Conservation (phyloP, 1,140 invertebrate genomes). For the Aporrectodea caliginosa region DNA sequence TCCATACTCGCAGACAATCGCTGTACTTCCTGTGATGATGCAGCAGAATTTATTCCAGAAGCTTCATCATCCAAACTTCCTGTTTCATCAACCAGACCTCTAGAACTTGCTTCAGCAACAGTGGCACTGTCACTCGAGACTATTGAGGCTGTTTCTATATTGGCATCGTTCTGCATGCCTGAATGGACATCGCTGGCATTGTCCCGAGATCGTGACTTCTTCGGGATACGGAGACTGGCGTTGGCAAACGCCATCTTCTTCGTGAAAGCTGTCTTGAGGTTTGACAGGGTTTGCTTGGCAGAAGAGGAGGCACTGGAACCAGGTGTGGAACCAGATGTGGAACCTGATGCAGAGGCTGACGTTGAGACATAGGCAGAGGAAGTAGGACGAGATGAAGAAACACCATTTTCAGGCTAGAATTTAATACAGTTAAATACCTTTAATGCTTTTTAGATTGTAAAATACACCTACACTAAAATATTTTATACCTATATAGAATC, state of each 20-base stretch:
- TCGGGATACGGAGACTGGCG: not conserved
- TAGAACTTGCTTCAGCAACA: not conserved
- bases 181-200: too few relatives aligned
- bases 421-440: too few relatives aligned
- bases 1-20: not conserved
- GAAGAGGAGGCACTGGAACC: too few relatives aligned
- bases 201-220: not conserved
- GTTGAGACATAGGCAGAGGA: too few relatives aligned
- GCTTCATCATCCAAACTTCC: not conserved
- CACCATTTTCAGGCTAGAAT: too few relatives aligned
- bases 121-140: not conserved
- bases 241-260: not conserved
- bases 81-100: not conserved
- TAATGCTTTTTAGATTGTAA: too few relatives aligned
- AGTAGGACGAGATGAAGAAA: too few relatives aligned
- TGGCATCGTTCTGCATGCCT: not conserved
- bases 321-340: too few relatives aligned
- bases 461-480: too few relatives aligned
- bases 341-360: too few relatives aligned
- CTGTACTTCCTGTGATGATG: not conserved
- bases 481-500: too few relatives aligned
- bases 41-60: not conserved
- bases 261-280: not conserved
- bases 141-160: not conserved
- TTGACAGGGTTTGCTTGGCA: not conserved